Base-by-base conservation (phyloP, 2,797 vertebrate genomes). In the Argentina silus region DNA sequence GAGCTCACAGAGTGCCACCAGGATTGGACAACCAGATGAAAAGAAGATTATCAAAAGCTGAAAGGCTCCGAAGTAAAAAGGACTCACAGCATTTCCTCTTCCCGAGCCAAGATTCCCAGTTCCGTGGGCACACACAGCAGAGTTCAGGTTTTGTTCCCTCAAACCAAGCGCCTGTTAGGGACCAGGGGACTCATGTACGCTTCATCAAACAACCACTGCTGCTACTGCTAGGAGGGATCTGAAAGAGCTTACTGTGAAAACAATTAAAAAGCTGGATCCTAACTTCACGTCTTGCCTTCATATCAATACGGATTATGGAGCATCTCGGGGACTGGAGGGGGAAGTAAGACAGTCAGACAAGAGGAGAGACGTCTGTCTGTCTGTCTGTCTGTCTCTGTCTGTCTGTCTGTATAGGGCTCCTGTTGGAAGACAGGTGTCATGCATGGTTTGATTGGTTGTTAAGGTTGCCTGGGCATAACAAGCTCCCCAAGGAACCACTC, bases 401-500 rank as follows among this genome's bases (percentile, higher is more conserved):
- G 67, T 68, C 75, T 81, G 87, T 80, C 77, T 75, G 72, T 77
- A 44, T 8, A 43, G 61, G 59, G 67, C 83, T 81, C 81, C 67
- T 63, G 78, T 75, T 83, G 87, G 85, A 85, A 83, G 76, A 78
- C n/a, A 2, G 67, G 70, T 73, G 83, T 86, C 85, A 89, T 76
- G 89, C 84, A 86, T 74, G 78, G 83, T 69, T 79, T 85, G 73
- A 72, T 86, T 63, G 68, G 80, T 86, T 88, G 87, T 90, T 86
- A 88, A 90, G 86, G 88, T 89, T 79, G 83, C 87, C 78, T 80
- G 76, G 88, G 88, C 89, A 87, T 90, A 80, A 81, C 78, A 85
- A 87, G 87, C 81, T 88, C 86, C 85, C 76, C 67, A 71, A 81
- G 81, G 84, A 87, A 86, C 82, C 70, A 3, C 81, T 84, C 77